Percentiles rank a stretch among this genome's conserved stretches.
Conservation (phyloP, 2,888 invertebrate species). For the Brachyopa scutellaris region DNA sequence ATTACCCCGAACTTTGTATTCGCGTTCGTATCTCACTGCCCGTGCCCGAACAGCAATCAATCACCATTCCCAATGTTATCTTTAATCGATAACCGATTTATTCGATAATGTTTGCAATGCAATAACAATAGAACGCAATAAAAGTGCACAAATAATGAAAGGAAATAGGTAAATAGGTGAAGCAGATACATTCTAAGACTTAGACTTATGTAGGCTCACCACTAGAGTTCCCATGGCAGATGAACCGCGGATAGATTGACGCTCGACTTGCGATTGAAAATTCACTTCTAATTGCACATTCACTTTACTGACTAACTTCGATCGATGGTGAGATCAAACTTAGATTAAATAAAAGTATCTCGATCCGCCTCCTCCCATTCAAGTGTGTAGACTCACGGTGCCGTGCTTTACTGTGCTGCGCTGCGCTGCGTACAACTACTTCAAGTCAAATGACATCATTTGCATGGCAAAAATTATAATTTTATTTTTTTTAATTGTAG, state of each 20-base stretch:
- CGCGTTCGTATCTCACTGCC: neutral
- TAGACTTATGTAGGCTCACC: slow-evolving; percentile 60
- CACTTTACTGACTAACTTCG: slow-evolving; percentile 26
- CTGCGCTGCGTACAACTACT: slow-evolving; percentile 27
- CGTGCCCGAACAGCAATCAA: neutral
- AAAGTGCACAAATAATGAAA: neutral
- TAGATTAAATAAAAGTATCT: slow-evolving; percentile 38
- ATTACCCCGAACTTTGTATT: slow-evolving; percentile 31
- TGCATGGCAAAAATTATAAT: slow-evolving; percentile 31
- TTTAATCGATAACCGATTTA: slow-evolving; percentile 36
- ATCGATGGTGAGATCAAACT: slow-evolving; percentile 29
- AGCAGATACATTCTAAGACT: too few relatives aligned
- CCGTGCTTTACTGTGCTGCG: neutral
- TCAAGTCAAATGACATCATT: slow-evolving; percentile 69
- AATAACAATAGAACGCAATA: neutral
- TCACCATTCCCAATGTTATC: slow-evolving; percentile 20
- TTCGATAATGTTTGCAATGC: slow-evolving; percentile 38
- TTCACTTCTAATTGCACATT: slow-evolving; percentile 35
- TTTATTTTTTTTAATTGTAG: slow-evolving; percentile 39
- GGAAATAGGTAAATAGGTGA: neutral
- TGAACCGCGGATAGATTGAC: slow-evolving; percentile 46
- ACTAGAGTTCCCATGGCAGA: slow-evolving; percentile 64
- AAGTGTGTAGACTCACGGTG: slow-evolving; percentile 12
- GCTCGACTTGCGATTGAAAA: slow-evolving; percentile 25
- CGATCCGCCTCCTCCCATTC: slow-evolving; percentile 28